Conservation (phyloP, 2,113 vertebrate genomes). For the Hippocampus comes region DNA sequence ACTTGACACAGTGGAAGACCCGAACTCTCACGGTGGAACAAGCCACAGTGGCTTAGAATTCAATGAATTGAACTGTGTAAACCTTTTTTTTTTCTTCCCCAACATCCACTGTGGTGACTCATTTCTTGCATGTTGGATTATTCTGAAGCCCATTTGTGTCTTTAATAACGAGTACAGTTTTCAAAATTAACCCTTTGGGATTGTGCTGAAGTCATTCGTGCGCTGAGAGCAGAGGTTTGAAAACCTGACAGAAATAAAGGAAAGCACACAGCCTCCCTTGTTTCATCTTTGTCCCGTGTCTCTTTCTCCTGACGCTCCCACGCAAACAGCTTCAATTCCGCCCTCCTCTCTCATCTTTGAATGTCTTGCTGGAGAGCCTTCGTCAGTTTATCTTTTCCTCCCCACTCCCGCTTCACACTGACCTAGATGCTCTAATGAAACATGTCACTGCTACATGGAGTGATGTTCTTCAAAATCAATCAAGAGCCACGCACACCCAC, state of each 20-base stretch:
- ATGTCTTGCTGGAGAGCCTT: constrained; percentile 32
- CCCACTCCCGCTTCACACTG: constrained; percentile 45
- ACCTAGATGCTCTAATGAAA: constrained; percentile 67
- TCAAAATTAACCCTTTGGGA: constrained; percentile 50
- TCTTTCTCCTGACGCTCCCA: constrained; percentile 27
- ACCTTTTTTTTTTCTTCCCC: constrained; percentile 29
- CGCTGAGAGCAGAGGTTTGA: constrained; percentile 16
- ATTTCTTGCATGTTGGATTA: constrained; percentile 46
- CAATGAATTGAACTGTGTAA: constrained; percentile 50
- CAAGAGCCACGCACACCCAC: constrained; percentile 10
- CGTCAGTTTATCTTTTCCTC: constrained; percentile 18
- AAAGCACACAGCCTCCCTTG: constrained; percentile 27
- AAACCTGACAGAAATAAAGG: constrained; percentile 30
- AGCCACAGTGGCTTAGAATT: constrained; percentile 41
- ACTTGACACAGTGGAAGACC: constrained; percentile 34
- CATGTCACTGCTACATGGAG: constrained; percentile 51
- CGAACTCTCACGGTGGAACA: constrained; percentile 22
- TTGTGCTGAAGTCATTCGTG: constrained; percentile 38
- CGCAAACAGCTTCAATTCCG: constrained; percentile 23
- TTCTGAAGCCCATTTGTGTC: constrained; percentile 35
- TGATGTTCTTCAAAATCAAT: constrained; percentile 54
- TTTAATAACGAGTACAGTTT: constrained; percentile 50
- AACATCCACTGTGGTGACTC: constrained; percentile 29
- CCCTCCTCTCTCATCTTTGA: constrained; percentile 28
- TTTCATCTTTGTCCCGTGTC: constrained; percentile 47